Percentiles rank a stretch among this genome's conserved stretches.
phyloP scores from a whole-genome alignment of 2,113 vertebrate genomes.

The Coregonus clupeaformis region DNA sequence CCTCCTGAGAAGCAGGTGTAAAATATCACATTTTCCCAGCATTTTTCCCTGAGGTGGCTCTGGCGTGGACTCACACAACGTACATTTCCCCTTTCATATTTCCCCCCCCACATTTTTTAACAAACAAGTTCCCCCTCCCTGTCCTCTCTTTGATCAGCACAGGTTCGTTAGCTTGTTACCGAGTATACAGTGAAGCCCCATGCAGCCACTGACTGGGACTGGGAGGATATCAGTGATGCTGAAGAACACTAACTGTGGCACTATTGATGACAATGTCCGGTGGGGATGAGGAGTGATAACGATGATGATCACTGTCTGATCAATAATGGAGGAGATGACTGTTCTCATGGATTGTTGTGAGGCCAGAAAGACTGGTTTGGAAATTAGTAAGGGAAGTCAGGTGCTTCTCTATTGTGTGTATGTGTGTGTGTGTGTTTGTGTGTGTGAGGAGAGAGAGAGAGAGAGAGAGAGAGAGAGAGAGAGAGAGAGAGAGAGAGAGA shows the following conservation, averaged over 20 bases:
- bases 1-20: conserved; percentile 77
- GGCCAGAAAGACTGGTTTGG: conserved; percentile 17
- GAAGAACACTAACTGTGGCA: neutral
- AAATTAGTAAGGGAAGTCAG: conserved; percentile 19
- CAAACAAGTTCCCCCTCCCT: conserved; percentile 71
- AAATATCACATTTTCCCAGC: conserved; percentile 81
- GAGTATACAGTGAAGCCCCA: conserved; percentile 65
- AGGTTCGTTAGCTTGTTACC: conserved; percentile 74
- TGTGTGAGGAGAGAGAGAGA: neutral
- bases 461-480: neutral
- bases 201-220: conserved; percentile 49
- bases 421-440: conserved; percentile 19
- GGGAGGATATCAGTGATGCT: conserved; percentile 9
- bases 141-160: conserved; percentile 72
- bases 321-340: neutral
- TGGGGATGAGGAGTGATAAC: neutral
- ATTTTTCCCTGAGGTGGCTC: conserved; percentile 76
- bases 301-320: neutral
- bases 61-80: conserved; percentile 75
- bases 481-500: no score
- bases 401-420: conserved; percentile 9
- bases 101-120: conserved; percentile 55
- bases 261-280: conserved; percentile 9
- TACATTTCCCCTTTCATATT: conserved; percentile 73
- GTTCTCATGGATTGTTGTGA: conserved; percentile 23